phyloP scores from a whole-genome alignment of 2,113 vertebrate species.

The Crotophaga sulcirostris region DNA sequence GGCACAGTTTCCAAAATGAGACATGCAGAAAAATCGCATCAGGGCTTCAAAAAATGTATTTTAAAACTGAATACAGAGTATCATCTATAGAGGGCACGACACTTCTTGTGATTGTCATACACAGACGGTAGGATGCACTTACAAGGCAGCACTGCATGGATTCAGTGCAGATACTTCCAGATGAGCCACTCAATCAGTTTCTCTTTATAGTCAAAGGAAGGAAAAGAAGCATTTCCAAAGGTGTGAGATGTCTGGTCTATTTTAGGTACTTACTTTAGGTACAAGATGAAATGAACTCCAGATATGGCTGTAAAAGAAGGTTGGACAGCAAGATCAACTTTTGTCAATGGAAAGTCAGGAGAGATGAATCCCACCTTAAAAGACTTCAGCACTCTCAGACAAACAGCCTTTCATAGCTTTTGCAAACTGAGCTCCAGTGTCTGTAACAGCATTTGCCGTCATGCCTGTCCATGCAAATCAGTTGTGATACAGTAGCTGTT shows the following conservation, averaged over 20 bases:
- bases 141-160: background rate
- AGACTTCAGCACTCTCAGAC: background rate
- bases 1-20: background rate
- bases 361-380: background rate
- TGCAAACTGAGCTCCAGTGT: background rate
- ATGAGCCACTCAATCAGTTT: background rate
- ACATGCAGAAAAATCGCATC: background rate
- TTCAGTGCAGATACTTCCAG: background rate
- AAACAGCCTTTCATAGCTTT: background rate
- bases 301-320: background rate
- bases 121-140: background rate
- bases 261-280: background rate
- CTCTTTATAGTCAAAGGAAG: background rate
- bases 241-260: background rate
- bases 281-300: background rate
- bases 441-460: background rate
- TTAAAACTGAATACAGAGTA: background rate
- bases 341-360: background rate
- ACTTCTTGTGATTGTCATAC: background rate
- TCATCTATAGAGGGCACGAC: background rate
- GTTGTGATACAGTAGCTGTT: background rate
- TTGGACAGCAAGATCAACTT: background rate
- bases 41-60: background rate
- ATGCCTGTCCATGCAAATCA: accelerated
- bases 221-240: background rate